phyloP scores from a whole-genome alignment of 2,888 invertebrate species.

The Drosophila robusta region DNA sequence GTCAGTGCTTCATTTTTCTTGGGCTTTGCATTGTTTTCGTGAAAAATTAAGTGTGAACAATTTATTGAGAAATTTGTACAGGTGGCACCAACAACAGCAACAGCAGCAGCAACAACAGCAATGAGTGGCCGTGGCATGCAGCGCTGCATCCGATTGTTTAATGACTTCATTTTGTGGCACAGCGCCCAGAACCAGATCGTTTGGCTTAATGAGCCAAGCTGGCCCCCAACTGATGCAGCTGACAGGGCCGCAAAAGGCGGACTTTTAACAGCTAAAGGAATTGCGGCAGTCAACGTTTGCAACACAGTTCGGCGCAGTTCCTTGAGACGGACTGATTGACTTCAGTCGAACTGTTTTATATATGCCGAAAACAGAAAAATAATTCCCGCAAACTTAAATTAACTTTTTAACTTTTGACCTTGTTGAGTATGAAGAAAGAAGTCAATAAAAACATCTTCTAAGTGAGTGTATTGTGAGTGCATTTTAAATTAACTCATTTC shows the following conservation, averaged over 20 bases:
- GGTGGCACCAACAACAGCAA: conserved; percentile 60
- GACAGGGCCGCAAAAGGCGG: conserved; percentile 12
- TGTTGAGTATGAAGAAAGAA: not conserved
- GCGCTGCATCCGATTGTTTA: conserved; percentile 71
- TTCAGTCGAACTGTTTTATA: not conserved
- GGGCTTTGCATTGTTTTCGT: conserved; percentile 68
- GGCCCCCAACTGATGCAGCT: conserved; percentile 53
- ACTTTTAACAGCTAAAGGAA: conserved; percentile 22
- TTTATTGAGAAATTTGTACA: conserved; percentile 80
- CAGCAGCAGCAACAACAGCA: conserved; percentile 15
- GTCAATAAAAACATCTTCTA: too few species aligned
- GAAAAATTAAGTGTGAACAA: conserved; percentile 81
- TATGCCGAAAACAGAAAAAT: not conserved
- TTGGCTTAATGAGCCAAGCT: conserved; percentile 65
- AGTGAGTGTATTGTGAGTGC: too few species aligned
- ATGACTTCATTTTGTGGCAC: conserved; percentile 69
- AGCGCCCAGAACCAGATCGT: conserved; percentile 44
- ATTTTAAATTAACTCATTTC: too few species aligned
- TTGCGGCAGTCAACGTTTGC: not conserved
- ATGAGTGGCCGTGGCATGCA: conserved; percentile 38
- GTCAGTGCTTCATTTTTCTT: conserved; percentile 79
- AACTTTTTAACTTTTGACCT: conserved; percentile 25
- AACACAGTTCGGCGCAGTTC: too few species aligned
- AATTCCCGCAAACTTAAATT: not conserved
- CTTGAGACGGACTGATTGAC: too few species aligned